Evolutionary conservation across 2,888 invertebrate species (phyloP), one percentile per base, ranked within the genome.

Genomic region (Drosophila macrospina): DNA sequence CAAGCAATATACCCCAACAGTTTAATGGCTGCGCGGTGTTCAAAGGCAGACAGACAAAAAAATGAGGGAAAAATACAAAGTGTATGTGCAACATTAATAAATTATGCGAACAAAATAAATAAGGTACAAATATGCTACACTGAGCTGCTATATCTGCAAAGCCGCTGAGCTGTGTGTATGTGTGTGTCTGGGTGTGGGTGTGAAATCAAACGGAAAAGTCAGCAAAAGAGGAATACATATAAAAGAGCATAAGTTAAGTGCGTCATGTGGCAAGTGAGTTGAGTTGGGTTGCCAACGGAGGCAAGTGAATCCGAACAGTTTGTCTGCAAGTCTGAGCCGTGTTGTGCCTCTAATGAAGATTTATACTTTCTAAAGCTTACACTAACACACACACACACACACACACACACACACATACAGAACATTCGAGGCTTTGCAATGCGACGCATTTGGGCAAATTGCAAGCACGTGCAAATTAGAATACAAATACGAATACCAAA

Each of bases 381-480:
- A 20, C 20, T n/a, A n/a, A 20, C 20, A 20, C 2, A 20, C 3
- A 62, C 34, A 52, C 36, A 62, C 26, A 30, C 39, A 52, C 34
- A 74, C 20, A 52, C 51, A 34, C 36, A 44, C 13, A 51, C n/a
- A 36, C 57, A 34, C 24, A 36, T 24, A 42, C 37, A 48, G 42
- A 48, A 54, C 48, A 69, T 42, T 66, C 56, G 63, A 59, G 69
- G 48, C 51, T 56, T 54, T 65, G 42, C 59, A 67, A 39, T 61
- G 70, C 60, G 54, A 36, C 52, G 64, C 61, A 59, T 72, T 78
- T 75, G 39, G 65, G 56, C 62, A 78, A 85, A 87, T 88, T 87
- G 86, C 80, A 87, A 85, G 89, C 89, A 85, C 84, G 84, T 85
- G 84, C 82, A 76, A 87, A 85, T 85, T 88, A 82, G 84, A 87